phyloP scores from a whole-genome alignment of 2,113 vertebrate genomes.

The Coregonus clupeaformis region DNA sequence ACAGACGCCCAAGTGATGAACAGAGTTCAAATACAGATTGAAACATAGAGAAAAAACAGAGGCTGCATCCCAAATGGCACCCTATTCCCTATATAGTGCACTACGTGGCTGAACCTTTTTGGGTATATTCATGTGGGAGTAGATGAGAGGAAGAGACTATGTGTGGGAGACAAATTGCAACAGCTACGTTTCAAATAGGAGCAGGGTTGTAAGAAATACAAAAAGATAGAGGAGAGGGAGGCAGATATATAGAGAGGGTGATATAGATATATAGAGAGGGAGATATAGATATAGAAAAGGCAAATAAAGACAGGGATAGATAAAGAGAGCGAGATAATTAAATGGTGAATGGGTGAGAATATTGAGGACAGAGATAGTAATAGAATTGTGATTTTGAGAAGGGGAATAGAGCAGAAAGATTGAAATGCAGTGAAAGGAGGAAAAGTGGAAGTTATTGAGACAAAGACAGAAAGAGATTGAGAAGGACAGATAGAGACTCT shows the following conservation, averaged over 20 bases:
- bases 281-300: too few species aligned
- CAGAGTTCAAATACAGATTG: not conserved
- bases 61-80: too few species aligned
- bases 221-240: not conserved
- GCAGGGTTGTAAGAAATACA: not conserved
- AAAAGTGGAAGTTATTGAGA: slow-evolving; percentile 1
- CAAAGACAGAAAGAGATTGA: slow-evolving; percentile 5
- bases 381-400: not conserved
- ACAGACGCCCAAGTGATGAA: not conserved
- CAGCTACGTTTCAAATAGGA: not conserved
- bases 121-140: not conserved
- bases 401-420: slow-evolving; percentile 11
- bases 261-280: too few species aligned
- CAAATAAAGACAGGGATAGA: not conserved
- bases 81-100: too few species aligned
- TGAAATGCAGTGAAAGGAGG: not conserved
- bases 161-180: slow-evolving; percentile 13
- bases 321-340: not conserved
- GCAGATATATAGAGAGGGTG: not conserved
- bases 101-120: not conserved
- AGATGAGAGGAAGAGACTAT: not conserved
- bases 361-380: slow-evolving; percentile 2
- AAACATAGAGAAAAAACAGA: not conserved
- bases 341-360: not conserved
- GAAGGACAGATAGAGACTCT: slow-evolving; percentile 5